Base-by-base conservation (phyloP, 2,888 invertebrate species). In the Abrostola tripartita region DNA sequence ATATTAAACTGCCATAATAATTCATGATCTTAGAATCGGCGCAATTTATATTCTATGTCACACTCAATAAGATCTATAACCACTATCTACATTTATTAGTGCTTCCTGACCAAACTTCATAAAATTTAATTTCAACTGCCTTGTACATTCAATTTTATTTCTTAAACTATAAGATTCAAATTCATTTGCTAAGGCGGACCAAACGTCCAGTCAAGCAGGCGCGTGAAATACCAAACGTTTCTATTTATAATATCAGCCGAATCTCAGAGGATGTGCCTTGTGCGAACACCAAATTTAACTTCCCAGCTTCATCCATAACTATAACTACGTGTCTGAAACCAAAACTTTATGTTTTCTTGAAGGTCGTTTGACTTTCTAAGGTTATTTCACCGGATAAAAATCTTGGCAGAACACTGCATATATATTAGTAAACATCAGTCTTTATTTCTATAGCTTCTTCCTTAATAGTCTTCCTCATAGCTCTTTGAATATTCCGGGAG, bases 201-300 rank as follows among this genome's bases (percentile, higher is more conserved):
- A 37, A 68, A 52, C 60, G 64, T 77, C 58, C 68, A 74, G 68
- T 77, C 52, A 63, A 75, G 61, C 68, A 74, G 77, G 71, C 81
- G 82, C 75, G 81, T 84, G 81, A 81, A 84, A 81, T 78, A 76
- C 79, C 86, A 85, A 83, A 78, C 80, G 78, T 42, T 65, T 78
- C 84, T 86, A 87, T 86, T 84, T 85, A 82, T 86, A 87, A 77
- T 67, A 40, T 56, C 74, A 61, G 76, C 78, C 80, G 78, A 71
- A 83, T 84, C 71, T 82, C 71, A 56, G 79, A 81, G 78, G 82
- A 84, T 81, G 67, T 71, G 67, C 68, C 72, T 71, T 68, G 61
- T 66, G 76, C 81, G 68, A 82, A 80, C 78, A 78, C 82, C 72
- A 77, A 86, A 86, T 79, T 83, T 74, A 85, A 82, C 79, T 78